These are phyloP conservation scores for Cacatua alba DNA, from an alignment of 2,113 vertebrate genomes.

Conservation along the genomic window DNA sequence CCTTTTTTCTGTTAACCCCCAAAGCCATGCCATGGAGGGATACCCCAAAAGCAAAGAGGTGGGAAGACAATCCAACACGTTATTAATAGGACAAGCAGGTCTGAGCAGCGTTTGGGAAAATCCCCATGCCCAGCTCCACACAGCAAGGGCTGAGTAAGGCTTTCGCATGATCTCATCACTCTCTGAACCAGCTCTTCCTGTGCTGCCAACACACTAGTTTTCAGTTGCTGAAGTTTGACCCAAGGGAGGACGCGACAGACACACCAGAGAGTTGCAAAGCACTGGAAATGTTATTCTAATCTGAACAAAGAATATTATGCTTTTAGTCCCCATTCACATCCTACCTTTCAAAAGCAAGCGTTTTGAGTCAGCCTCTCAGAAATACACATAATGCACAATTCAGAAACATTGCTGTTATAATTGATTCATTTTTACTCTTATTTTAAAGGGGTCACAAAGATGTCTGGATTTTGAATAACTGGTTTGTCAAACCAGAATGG, in stretches of 20 bases:
- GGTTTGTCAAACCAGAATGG: not conserved
- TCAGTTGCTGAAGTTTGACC: not conserved
- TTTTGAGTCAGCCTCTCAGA: not conserved
- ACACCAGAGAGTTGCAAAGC: not conserved
- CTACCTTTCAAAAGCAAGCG: not conserved
- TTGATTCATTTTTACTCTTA: not conserved
- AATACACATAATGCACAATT: not conserved
- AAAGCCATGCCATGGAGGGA: not conserved
- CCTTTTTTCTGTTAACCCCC: not conserved
- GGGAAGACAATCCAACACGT: not conserved
- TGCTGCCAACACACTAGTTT: not conserved
- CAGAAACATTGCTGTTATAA: not conserved
- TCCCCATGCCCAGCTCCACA: not conserved
- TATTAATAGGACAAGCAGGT: fast-evolving
- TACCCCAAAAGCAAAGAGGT: not conserved
- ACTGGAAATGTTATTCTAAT: not conserved
- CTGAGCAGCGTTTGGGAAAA: not conserved
- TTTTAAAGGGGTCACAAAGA: not conserved
- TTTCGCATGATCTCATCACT: not conserved
- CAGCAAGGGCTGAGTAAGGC: not conserved
- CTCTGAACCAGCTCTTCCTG: not conserved
- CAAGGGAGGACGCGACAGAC: not conserved
- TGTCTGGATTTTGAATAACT: not conserved
- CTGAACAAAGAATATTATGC: not conserved
- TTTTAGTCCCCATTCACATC: not conserved